Evolutionary conservation across 2,113 vertebrate species (phyloP).

Genomic region (Callopanchax toddi): DNA sequence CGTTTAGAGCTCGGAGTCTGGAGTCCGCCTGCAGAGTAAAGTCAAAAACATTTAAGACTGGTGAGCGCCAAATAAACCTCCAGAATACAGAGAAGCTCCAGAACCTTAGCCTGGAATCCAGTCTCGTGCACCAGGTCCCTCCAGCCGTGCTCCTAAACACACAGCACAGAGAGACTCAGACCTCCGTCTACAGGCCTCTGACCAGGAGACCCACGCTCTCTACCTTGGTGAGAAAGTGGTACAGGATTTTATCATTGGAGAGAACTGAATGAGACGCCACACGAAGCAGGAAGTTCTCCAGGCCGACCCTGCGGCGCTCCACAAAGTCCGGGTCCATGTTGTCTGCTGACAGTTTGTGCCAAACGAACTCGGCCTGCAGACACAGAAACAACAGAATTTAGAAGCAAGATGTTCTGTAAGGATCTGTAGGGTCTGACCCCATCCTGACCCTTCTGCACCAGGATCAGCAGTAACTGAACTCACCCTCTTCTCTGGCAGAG

Average conservation of each 20-base stretch:
- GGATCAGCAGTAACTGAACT: conserved; percentile 42
- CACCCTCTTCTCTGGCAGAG: conserved; percentile 96
- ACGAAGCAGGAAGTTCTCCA: conserved; percentile 95
- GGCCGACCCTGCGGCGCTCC: conserved; percentile 91
- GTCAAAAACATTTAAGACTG: background rate
- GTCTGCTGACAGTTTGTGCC: conserved; percentile 97
- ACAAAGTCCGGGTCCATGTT: conserved; percentile 99
- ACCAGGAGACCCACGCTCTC: background rate
- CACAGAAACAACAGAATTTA: background rate
- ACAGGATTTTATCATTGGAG: conserved; percentile 90
- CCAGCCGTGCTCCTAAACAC: conserved; percentile 89
- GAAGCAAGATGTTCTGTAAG: background rate
- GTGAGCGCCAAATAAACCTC: background rate
- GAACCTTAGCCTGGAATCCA: conserved; percentile 94
- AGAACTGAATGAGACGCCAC: conserved; percentile 91
- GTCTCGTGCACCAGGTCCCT: conserved; percentile 93
- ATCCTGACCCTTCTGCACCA: too few relatives aligned
- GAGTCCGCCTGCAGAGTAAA: conserved; percentile 88
- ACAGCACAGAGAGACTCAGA: background rate
- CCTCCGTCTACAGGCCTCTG: background rate
- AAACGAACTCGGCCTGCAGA: conserved; percentile 93
- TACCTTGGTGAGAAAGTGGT: conserved; percentile 93
- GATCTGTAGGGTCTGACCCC: background rate
- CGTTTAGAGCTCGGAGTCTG: conserved; percentile 94
- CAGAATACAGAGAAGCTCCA: background rate